Base-by-base conservation (phyloP, 2,113 vertebrate species). In the Dolichotis patagonum region DNA sequence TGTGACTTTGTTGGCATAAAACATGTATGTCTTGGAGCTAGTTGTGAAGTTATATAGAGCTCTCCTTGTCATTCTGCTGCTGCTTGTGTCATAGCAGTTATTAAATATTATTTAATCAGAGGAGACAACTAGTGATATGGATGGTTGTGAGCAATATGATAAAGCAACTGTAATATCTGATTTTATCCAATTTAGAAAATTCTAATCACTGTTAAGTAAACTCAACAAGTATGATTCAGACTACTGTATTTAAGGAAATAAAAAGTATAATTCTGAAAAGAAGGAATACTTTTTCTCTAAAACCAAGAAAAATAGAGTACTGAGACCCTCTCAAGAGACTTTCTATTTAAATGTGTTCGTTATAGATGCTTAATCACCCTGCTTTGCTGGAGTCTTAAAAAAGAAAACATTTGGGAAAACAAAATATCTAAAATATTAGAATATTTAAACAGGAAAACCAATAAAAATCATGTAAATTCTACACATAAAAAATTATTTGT, bases 181-280 rank as follows among this genome's bases (percentile, higher is more conserved):
- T 73, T 85, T 88, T 46, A 94, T 90, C 78, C 20, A 87, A 38
- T 65, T 93, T 87, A 83, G 41, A 85, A 88, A 58, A 90, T 85
- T 46, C 10, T 92, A 69, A 90, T 69, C 28, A 89, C 41, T 91
- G 46, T 1, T 49, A 85, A 85, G 12, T 77, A 69, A 67, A 73
- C 60, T 16, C 71, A 95, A 92, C 3, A 52, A 28, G 67, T 43
- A 20, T 56, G 1, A 84, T 69, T 87, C 63, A 85, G 87, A 80
- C 5, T 43, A 80, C 4, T 43, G 82, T 65, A 75, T 52, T 89
- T 78, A 90, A 46, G 10, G 32, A 88, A 85, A 71, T 78, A 38
- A 75, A 75, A 83, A 93, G 85, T n/a, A 54, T 2, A 63, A 35
- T 46, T 2, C 0, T 85, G 75, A 82, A 89, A 92, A 46, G 24